Conservation (phyloP, 2,113 vertebrate genomes). For the Axis porcinus region DNA sequence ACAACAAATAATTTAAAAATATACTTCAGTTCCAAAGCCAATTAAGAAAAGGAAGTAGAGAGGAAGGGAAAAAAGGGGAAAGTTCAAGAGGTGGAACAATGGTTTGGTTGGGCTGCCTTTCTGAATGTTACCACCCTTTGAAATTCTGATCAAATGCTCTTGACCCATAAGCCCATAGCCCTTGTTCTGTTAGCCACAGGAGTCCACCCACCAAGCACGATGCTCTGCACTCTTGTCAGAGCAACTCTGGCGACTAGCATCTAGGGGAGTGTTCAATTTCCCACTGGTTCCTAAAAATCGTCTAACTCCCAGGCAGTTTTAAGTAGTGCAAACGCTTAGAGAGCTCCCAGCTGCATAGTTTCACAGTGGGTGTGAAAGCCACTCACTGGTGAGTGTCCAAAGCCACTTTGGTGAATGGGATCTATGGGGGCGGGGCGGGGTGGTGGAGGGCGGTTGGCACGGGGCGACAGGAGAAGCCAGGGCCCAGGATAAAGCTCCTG, state of each 20-base stretch:
- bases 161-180: constrained; percentile 39
- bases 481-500: not conserved
- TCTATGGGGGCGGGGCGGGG: not conserved
- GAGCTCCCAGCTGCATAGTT: constrained; percentile 61
- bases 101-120: constrained; percentile 31
- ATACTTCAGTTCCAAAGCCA: constrained; percentile 71
- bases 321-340: constrained; percentile 58
- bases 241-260: not conserved
- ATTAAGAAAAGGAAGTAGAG: constrained; percentile 59
- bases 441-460: not conserved
- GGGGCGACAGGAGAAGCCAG: not conserved
- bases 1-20: constrained; percentile 78
- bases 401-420: constrained; percentile 58
- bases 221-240: not conserved
- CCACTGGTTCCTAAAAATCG: not conserved
- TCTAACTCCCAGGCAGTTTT: constrained; percentile 27
- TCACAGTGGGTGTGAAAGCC: not conserved
- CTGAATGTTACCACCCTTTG: not conserved
- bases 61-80: not conserved
- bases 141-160: constrained; percentile 31
- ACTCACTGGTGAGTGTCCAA: constrained; percentile 30
- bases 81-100: not conserved
- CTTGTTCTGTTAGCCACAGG: constrained; percentile 13
- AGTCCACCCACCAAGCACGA: not conserved
- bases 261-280: not conserved